A percentile compares a stretch with the other conserved stretches of the same genome.
phyloP scores from a whole-genome alignment of 1,140 invertebrate genomes.

The Tetragnatha versicolor region DNA sequence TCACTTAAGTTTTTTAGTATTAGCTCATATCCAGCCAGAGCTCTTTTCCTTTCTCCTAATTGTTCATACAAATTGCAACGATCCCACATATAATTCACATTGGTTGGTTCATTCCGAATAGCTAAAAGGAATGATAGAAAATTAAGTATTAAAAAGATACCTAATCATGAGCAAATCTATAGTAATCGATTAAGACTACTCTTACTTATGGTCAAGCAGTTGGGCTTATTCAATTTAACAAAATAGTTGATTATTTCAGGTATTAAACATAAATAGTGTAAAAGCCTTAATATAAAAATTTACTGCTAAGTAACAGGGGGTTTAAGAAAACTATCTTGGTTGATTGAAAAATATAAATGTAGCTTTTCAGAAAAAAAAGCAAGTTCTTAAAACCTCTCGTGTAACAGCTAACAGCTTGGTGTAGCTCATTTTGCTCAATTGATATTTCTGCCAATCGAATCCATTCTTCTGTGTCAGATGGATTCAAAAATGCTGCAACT shows the following conservation, averaged over 20 bases:
- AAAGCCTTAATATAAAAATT: too few species aligned
- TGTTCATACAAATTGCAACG: conserved; percentile 75
- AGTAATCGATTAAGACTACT: too few species aligned
- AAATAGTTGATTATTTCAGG: too few species aligned
- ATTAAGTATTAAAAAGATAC: background rate
- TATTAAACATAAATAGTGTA: too few species aligned
- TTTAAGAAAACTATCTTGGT: too few species aligned
- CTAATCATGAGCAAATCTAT: too few species aligned
- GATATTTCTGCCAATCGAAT: conserved; percentile 80
- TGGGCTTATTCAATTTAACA: too few species aligned
- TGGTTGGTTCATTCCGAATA: conserved; percentile 65
- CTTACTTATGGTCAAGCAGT: too few species aligned
- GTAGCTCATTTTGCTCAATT: conserved; percentile 75
- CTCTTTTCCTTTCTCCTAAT: conserved; percentile 75
- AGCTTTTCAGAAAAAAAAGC: too few species aligned
- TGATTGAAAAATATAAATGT: too few species aligned
- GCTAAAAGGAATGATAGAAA: conserved; percentile 60
- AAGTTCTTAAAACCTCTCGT: conserved; percentile 45
- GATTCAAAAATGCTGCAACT: conserved; percentile 85
- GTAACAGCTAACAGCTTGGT: conserved; percentile 84
- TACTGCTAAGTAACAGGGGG: too few species aligned
- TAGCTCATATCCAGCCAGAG: conserved; percentile 76
- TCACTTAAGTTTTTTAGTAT: conserved; percentile 72
- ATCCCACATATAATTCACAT: conserved; percentile 76
- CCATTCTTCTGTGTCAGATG: conserved; percentile 84